Percentiles rank a stretch among this genome's conserved stretches.
Conservation (phyloP, 2,888 invertebrate species). For the Luperina nickerlii region DNA sequence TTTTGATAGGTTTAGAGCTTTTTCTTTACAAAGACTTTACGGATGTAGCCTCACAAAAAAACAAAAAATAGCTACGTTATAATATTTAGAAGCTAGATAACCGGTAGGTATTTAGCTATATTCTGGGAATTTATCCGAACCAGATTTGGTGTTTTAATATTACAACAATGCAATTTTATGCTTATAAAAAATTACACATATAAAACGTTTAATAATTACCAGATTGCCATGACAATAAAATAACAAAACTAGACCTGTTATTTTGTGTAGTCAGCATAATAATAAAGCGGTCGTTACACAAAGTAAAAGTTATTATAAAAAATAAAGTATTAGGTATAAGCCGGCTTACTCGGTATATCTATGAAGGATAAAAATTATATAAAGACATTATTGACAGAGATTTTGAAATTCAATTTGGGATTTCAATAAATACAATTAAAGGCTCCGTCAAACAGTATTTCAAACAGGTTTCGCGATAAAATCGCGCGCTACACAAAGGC, state of each 20-base stretch:
- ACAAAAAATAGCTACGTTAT: no score
- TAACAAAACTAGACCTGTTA: constrained; percentile 7
- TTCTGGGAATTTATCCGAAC: constrained; percentile 1
- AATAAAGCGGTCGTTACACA: background rate
- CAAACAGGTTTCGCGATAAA: no score
- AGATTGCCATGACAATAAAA: constrained; percentile 3
- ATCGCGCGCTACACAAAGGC: no score
- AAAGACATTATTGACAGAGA: background rate
- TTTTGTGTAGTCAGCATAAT: background rate
- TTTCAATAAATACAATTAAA: background rate
- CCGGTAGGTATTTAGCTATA: no score
- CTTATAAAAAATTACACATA: background rate
- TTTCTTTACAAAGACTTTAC: background rate
- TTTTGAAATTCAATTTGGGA: background rate
- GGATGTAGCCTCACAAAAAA: background rate
- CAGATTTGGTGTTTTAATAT: background rate
- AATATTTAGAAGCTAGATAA: background rate
- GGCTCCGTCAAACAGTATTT: no score
- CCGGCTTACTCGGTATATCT: no score
- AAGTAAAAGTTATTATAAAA: background rate
- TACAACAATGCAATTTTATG: background rate
- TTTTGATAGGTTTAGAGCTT: background rate
- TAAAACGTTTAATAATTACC: background rate
- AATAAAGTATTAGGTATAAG: background rate
- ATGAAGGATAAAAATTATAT: background rate